A percentile compares a stretch with the other conserved stretches of the same genome.
Evolutionary conservation across 2,113 vertebrate species (phyloP).

Genomic region (Siniperca knerii): DNA sequence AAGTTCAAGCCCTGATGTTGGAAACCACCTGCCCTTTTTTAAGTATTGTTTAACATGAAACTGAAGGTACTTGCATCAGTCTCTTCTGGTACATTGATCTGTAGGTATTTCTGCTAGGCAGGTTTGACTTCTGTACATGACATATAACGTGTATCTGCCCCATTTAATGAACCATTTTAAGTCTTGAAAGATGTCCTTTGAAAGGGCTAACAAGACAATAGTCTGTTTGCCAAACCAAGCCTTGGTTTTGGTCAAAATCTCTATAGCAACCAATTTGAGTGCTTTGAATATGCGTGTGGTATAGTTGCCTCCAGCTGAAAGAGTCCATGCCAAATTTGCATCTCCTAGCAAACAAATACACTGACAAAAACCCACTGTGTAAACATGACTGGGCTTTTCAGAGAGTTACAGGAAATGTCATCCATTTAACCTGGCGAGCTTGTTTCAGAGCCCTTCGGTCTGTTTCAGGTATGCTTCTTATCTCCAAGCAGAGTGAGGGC

Average conservation of each 20-base stretch:
- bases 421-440: background rate
- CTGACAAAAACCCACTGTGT: no score
- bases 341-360: background rate
- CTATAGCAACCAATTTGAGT: background rate
- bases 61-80: background rate
- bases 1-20: background rate
- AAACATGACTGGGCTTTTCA: background rate
- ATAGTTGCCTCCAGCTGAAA: background rate
- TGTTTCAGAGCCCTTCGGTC: background rate
- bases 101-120: background rate
- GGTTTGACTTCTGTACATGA: background rate
- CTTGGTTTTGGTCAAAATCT: slow-evolving; percentile 2
- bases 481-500: background rate
- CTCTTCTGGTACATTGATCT: no score
- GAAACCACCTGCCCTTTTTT: slow-evolving; percentile 7
- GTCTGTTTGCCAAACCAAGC: background rate
- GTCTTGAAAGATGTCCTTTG: background rate
- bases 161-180: background rate
- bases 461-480: background rate
- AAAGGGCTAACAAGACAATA: background rate
- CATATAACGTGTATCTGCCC: background rate
- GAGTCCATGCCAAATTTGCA: background rate
- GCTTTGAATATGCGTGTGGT: background rate
- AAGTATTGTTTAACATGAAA: background rate
- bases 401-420: background rate